Evolutionary conservation across 1,140 invertebrate species (phyloP).

Genomic region (Pteromalus puparum): DNA sequence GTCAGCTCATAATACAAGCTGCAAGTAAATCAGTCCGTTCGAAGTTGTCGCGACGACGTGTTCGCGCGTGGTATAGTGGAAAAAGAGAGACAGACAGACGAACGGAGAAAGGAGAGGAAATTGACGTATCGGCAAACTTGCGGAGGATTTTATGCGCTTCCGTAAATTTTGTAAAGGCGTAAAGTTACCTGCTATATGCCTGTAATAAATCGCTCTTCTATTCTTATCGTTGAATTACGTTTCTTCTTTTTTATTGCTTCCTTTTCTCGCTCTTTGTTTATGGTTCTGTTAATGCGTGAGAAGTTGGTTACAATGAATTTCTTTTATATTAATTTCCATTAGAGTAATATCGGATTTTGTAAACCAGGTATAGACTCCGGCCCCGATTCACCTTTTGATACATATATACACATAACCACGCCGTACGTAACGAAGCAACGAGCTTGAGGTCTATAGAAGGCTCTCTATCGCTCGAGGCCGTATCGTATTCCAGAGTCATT

Average conservation of each 20-base stretch:
- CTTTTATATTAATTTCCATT: no score
- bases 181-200: not conserved
- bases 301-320: no score
- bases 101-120: not conserved
- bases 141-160: conserved; percentile 8
- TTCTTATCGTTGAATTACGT: not conserved
- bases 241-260: not conserved
- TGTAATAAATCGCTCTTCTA: not conserved
- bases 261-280: no score
- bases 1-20: not conserved
- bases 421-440: no score
- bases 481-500: conserved; percentile 55
- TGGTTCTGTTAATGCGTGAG: not conserved
- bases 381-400: not conserved
- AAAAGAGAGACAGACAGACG: not conserved
- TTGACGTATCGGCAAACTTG: conserved; percentile 1
- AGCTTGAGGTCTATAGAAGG: no score
- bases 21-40: conserved; percentile 23
- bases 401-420: no score
- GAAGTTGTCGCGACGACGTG: not conserved
- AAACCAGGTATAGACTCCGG: not conserved
- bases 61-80: no score
- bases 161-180: conserved; percentile 17
- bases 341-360: not conserved
- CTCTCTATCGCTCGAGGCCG: no score